phyloP scores from a whole-genome alignment of 2,113 vertebrate species.

The Spermophilus dauricus region DNA sequence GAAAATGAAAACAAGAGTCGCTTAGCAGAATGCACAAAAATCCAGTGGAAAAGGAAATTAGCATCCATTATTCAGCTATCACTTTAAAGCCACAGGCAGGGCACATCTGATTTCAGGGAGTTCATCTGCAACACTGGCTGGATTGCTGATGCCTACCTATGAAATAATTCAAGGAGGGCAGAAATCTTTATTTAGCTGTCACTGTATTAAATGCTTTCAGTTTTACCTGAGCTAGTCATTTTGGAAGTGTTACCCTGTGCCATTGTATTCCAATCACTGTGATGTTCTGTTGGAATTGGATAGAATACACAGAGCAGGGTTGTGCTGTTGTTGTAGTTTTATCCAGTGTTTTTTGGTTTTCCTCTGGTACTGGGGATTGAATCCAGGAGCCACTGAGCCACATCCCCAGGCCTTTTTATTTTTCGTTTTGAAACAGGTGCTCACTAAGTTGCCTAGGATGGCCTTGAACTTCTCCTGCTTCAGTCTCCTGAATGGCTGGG shows the following conservation, averaged over 20 bases:
- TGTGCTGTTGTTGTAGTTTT: neutral
- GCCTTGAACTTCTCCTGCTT: neutral
- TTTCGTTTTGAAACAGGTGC: neutral
- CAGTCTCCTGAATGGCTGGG: neutral
- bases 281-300: neutral
- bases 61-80: slow-evolving; percentile 33
- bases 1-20: slow-evolving; percentile 62
- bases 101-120: slow-evolving; percentile 35
- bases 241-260: slow-evolving; percentile 16
- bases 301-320: neutral
- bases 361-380: neutral
- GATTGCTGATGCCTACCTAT: slow-evolving; percentile 32
- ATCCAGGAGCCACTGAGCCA: neutral
- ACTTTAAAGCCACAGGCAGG: neutral
- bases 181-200: neutral
- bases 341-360: neutral
- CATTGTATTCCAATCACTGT: neutral
- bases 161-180: slow-evolving; percentile 44
- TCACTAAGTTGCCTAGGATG: neutral
- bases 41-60: slow-evolving; percentile 25
- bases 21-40: slow-evolving; percentile 61
- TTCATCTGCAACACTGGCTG: neutral
- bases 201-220: slow-evolving; percentile 18
- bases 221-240: neutral
- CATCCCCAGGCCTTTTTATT: neutral